These are phyloP conservation scores for Tinamus guttatus DNA, from an alignment of 2,113 vertebrate genomes.

Conservation along the genomic window DNA sequence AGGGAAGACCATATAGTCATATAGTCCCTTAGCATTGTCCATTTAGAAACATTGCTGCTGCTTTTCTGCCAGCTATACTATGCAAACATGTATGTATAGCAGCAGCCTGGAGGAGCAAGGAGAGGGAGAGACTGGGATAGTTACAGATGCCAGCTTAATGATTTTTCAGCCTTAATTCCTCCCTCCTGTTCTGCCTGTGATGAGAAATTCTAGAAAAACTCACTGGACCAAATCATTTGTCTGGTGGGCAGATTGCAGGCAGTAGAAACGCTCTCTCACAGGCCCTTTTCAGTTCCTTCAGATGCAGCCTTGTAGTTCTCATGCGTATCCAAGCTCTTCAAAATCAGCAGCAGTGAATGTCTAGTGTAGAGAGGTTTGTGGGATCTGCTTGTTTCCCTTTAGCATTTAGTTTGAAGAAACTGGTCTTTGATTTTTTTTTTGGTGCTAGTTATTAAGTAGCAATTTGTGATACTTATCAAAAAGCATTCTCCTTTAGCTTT, in stretches of 20 bases:
- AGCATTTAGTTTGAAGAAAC: neutral
- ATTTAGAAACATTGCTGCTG: neutral
- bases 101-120: neutral
- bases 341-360: neutral
- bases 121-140: neutral
- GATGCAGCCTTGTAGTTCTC: neutral
- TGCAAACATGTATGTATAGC: neutral
- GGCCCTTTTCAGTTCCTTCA: neutral
- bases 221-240: neutral
- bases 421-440: neutral
- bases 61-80: neutral
- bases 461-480: neutral
- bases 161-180: neutral
- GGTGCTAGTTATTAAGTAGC: neutral
- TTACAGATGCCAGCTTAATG: neutral
- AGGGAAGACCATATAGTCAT: neutral
- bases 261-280: neutral
- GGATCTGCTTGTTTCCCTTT: neutral
- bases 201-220: neutral
- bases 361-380: neutral
- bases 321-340: neutral
- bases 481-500: neutral
- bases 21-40: neutral
- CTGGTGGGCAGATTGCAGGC: neutral
- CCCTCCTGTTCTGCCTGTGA: neutral